Base-by-base conservation (phyloP, 2,113 vertebrate species). In the Geococcyx californianus region DNA sequence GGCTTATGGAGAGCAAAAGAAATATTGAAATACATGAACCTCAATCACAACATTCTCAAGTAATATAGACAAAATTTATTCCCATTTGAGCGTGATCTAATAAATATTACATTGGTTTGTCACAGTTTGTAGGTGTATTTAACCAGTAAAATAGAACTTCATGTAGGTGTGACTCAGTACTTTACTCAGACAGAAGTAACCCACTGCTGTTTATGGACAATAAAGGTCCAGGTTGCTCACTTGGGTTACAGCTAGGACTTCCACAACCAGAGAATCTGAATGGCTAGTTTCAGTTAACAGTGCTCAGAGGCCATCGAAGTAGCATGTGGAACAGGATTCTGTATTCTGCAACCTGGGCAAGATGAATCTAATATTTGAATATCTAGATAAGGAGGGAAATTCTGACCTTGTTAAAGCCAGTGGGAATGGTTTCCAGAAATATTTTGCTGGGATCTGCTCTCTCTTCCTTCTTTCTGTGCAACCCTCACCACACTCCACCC, bases 401-500 rank as follows among this genome's bases (percentile, higher is more conserved):
- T 67, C n/a, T 84, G 56, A 24, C 40, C n/a, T 51, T 83, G 16
- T 7, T 56, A 42, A 73, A 86, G 28, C 5, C 45, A 47, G 3
- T 47, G 29, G 16, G 19, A 89, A 68, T 84, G 11, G 9, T 64
- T 88, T 86, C 28, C 16, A 54, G 28, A 68, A 69, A 13, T 25
- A 0, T 52, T 70, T 62, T 64, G 7, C 24, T 56, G 28, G 31
- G 13, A 88, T 60, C 33, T 69, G 26, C 6, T 90, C 12, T 11
- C 25, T 73, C 54, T 89, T 88, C 28, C 28, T 10, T 68, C 26
- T 77, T 93, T 66, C 40, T 73, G 5, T 77, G 33, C 47, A 79
- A 31, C 26, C 15, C 4, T 40, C 36, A 44, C 24, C 13, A 28
- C 24, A 29, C 20, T 69, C 12, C 9, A 72, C 0, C 0, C 12